phyloP scores from a whole-genome alignment of 1,140 invertebrate species.

The Matsumurasca onukii region DNA sequence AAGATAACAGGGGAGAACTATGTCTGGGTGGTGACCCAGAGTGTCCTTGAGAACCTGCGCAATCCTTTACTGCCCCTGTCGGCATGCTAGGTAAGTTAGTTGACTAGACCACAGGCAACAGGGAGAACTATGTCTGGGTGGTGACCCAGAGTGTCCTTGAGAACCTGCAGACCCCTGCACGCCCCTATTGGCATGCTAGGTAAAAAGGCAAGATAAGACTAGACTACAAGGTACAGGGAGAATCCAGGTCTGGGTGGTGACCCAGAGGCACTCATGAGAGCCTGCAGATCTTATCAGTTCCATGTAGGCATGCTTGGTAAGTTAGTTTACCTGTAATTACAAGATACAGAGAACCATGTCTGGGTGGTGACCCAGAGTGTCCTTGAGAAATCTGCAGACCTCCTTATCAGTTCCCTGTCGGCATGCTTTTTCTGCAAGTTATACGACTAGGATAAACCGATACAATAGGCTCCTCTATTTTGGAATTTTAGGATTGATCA shows the following conservation, averaged over 20 bases:
- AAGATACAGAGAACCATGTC: slow-evolving; percentile 89
- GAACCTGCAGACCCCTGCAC: slow-evolving; percentile 68
- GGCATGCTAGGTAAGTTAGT: slow-evolving; percentile 84
- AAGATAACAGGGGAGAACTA: slow-evolving; percentile 93
- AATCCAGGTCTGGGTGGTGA: slow-evolving; percentile 96
- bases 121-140: slow-evolving; percentile 96
- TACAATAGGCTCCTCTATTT: too few relatives aligned
- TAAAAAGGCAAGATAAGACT: too few relatives aligned
- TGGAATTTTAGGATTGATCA: too few relatives aligned
- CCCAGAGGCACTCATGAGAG: slow-evolving; percentile 90
- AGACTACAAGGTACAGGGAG: slow-evolving; percentile 83
- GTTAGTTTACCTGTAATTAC: slow-evolving; percentile 62
- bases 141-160: slow-evolving; percentile 93
- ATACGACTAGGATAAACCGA: too few relatives aligned
- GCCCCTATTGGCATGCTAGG: slow-evolving; percentile 93
- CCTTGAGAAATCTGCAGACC: slow-evolving; percentile 74
- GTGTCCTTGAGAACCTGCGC: slow-evolving; percentile 77
- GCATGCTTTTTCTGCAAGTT: too few relatives aligned
- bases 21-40: slow-evolving; percentile 96
- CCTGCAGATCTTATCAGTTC: slow-evolving; percentile 68
- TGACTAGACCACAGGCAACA: slow-evolving; percentile 71
- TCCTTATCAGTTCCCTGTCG: slow-evolving; percentile 82
- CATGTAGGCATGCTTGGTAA: slow-evolving; percentile 92
- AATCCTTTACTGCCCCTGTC: slow-evolving; percentile 76
- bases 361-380: slow-evolving; percentile 97